Evolutionary conservation across 2,113 vertebrate species (phyloP).

Genomic region (Muntiacus muntjak): DNA sequence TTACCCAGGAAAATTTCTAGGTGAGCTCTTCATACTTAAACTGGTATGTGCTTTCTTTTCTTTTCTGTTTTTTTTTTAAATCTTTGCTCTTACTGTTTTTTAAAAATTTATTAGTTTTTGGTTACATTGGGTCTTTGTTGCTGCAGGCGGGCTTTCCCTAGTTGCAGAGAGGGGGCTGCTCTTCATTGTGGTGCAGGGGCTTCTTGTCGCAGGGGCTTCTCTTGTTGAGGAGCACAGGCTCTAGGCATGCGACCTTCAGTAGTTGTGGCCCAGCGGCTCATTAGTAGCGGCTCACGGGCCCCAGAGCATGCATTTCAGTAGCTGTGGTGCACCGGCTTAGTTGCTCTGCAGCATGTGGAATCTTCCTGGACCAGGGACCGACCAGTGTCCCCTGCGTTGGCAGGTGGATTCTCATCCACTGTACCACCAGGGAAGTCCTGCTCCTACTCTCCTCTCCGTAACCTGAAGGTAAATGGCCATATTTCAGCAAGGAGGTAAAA

Average conservation of each 20-base stretch:
- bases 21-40: not conserved
- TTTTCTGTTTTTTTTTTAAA: too few species aligned
- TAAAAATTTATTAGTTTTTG: not conserved
- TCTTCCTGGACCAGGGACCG: not conserved
- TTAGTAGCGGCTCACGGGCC: not conserved
- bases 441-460: not conserved
- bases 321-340: accelerated
- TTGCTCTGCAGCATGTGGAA: not conserved
- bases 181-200: not conserved
- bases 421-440: not conserved
- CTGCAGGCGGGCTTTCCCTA: not conserved
- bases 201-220: not conserved
- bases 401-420: not conserved
- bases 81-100: not conserved
- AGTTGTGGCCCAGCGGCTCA: not conserved
- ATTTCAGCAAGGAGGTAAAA: not conserved
- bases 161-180: not conserved
- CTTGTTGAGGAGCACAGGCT: not conserved
- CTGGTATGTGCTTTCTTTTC: not conserved
- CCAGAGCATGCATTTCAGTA: not conserved
- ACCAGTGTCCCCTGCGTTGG: not conserved
- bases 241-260: accelerated
- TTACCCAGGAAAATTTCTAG: not conserved
- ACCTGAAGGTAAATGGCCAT: not conserved
- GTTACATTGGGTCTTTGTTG: not conserved